These are phyloP conservation scores for Idaea biselata DNA, from an alignment of 2,888 invertebrate species.

Conservation along the genomic window DNA sequence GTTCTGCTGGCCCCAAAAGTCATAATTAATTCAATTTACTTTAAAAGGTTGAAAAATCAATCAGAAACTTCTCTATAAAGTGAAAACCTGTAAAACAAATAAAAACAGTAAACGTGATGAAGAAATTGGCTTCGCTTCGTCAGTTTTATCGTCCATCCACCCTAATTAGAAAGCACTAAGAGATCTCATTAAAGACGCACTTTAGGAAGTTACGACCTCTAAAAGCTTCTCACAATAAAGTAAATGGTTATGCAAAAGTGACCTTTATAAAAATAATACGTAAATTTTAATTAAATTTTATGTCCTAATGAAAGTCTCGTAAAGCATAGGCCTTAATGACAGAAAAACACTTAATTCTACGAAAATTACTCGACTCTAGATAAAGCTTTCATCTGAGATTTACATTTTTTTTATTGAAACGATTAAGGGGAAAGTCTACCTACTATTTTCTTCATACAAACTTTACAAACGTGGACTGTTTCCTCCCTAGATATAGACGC, in stretches of 20 bases:
- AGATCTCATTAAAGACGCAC: conserved; percentile 55
- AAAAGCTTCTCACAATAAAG: conserved; percentile 41
- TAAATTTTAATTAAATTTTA: conserved; percentile 35
- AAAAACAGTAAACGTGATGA: neutral
- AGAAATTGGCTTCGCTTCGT: neutral
- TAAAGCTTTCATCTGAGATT: neutral
- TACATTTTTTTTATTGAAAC: neutral
- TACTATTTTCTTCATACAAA: too few species aligned
- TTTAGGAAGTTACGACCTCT: conserved; percentile 57
- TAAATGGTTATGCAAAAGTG: conserved; percentile 36
- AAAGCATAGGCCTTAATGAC: conserved; percentile 11
- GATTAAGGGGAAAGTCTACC: too few species aligned
- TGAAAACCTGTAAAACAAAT: neutral
- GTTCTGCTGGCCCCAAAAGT: too few species aligned
- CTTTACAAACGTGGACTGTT: too few species aligned
- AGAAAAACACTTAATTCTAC: neutral
- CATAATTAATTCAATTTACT: too few species aligned
- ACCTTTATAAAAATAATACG: conserved; percentile 30
- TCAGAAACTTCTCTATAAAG: neutral
- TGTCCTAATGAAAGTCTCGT: conserved; percentile 29
- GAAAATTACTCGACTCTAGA: neutral
- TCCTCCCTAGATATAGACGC: too few species aligned
- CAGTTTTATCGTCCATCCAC: conserved; percentile 14
- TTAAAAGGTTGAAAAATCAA: too few species aligned
- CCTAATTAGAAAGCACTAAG: conserved; percentile 56